Evolutionary conservation across 2,888 invertebrate species (phyloP).

Genomic region (Drosophila limbata): DNA sequence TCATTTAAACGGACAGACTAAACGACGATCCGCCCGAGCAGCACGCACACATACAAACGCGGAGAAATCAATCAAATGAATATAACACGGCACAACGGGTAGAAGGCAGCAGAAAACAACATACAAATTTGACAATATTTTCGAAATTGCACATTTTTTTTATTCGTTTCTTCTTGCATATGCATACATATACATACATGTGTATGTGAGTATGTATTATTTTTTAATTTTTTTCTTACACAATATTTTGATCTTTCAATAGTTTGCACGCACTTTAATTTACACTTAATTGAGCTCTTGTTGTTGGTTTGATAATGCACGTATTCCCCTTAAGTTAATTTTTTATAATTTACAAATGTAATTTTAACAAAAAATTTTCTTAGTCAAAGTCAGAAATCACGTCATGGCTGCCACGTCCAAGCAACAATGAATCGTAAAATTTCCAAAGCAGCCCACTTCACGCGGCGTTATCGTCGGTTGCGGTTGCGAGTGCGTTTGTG

Average conservation of each 20-base stretch:
- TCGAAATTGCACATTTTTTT: constrained; percentile 56
- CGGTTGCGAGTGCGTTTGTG: constrained; percentile 63
- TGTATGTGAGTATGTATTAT: constrained; percentile 42
- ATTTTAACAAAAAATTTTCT: constrained; percentile 74
- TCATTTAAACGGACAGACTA: constrained; percentile 44
- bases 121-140: constrained; percentile 58
- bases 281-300: constrained; percentile 71
- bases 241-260: constrained; percentile 61
- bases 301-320: constrained; percentile 72
- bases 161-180: constrained; percentile 39
- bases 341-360: constrained; percentile 77
- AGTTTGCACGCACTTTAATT: constrained; percentile 70
- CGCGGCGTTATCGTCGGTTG: constrained; percentile 65
- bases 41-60: constrained; percentile 32
- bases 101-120: constrained; percentile 61
- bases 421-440: constrained; percentile 85
- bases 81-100: constrained; percentile 39
- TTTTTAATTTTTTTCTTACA: constrained; percentile 67
- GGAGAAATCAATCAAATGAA: constrained; percentile 79
- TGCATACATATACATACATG: constrained; percentile 34
- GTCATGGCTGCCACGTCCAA: constrained; percentile 86
- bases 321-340: constrained; percentile 72
- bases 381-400: constrained; percentile 84
- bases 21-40: constrained; percentile 52
- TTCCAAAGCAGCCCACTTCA: constrained; percentile 73